Percentiles rank a stretch among this genome's conserved stretches.
Evolutionary conservation across 2,888 invertebrate species (phyloP).

Genomic region (Caenorhabditis sp.): DNA sequence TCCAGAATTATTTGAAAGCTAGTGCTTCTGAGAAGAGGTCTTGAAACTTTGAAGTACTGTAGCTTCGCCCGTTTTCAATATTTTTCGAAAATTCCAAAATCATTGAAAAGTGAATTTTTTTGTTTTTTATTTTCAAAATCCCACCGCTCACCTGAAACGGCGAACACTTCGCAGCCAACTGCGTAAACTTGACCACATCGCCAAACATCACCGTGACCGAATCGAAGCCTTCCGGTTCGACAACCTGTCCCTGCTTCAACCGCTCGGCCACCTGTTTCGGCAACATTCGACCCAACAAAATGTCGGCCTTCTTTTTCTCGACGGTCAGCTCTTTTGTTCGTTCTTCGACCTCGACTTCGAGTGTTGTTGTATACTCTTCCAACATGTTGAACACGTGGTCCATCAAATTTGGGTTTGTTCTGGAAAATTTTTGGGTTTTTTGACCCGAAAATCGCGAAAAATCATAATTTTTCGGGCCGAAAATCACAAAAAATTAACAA

Average conservation of each 20-base stretch:
- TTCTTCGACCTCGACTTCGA: slow-evolving; percentile 61
- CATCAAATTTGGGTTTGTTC: slow-evolving; percentile 55
- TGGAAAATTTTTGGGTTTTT: not conserved
- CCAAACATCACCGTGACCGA: slow-evolving; percentile 65
- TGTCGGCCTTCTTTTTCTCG: slow-evolving; percentile 65
- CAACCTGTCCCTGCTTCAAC: slow-evolving; percentile 63
- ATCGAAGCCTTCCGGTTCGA: slow-evolving; percentile 66
- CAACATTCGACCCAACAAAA: slow-evolving; percentile 61
- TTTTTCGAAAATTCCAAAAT: too few relatives aligned
- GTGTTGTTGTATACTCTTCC: slow-evolving; percentile 61
- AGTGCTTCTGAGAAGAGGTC: too few relatives aligned
- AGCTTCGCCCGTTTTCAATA: too few relatives aligned
- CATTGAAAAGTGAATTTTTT: too few relatives aligned
- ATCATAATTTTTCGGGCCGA: too few relatives aligned
- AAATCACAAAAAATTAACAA: not conserved
- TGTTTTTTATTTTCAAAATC: too few relatives aligned
- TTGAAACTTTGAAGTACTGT: too few relatives aligned
- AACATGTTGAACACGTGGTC: slow-evolving; percentile 67
- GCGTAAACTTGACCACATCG: slow-evolving; percentile 66
- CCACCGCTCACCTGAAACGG: slow-evolving; percentile 59
- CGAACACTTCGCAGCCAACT: slow-evolving; percentile 60
- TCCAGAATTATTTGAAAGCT: too few relatives aligned
- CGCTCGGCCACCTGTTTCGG: slow-evolving; percentile 66
- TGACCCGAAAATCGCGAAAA: not conserved
- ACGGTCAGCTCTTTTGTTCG: slow-evolving; percentile 59